A percentile compares a stretch with the other conserved stretches of the same genome.
Conservation (phyloP, 2,797 vertebrate genomes). For the Crenichthys baileyi region DNA sequence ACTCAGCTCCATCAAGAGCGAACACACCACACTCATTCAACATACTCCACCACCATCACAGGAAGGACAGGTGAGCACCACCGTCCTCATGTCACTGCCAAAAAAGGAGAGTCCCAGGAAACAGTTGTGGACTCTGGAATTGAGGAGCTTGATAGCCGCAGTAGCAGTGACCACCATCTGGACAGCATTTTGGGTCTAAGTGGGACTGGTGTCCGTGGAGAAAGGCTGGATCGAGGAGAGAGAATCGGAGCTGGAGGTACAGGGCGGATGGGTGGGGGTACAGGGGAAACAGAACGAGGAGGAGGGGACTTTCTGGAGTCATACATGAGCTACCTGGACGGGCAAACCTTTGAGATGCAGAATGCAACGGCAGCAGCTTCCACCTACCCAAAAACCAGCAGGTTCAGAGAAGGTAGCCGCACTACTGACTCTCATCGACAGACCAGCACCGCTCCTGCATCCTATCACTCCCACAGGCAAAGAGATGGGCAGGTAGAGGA, state of each 20-base stretch:
- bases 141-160: constrained; percentile 93
- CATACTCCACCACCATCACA: constrained; percentile 62
- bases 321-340: constrained; percentile 92
- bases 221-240: constrained; percentile 73
- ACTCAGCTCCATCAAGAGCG: constrained; percentile 72
- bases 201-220: constrained; percentile 73
- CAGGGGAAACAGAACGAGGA: constrained; percentile 70
- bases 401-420: constrained; percentile 78
- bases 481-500: constrained; percentile 79
- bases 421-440: constrained; percentile 74
- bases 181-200: constrained; percentile 90
- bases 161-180: constrained; percentile 92
- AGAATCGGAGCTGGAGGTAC: constrained; percentile 48
- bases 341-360: constrained; percentile 90
- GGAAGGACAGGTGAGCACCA: constrained; percentile 81
- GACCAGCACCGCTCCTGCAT: constrained; percentile 78
- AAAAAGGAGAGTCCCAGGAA: constrained; percentile 88
- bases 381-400: constrained; percentile 81
- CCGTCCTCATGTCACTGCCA: constrained; percentile 76
- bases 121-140: constrained; percentile 91
- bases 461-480: constrained; percentile 77
- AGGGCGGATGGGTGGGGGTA: constrained; percentile 73
- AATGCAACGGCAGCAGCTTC: constrained; percentile 80
- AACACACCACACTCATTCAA: constrained; percentile 61
- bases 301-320: constrained; percentile 88